Base-by-base conservation (phyloP, 2,113 vertebrate genomes). In the Semnopithecus entellus region DNA sequence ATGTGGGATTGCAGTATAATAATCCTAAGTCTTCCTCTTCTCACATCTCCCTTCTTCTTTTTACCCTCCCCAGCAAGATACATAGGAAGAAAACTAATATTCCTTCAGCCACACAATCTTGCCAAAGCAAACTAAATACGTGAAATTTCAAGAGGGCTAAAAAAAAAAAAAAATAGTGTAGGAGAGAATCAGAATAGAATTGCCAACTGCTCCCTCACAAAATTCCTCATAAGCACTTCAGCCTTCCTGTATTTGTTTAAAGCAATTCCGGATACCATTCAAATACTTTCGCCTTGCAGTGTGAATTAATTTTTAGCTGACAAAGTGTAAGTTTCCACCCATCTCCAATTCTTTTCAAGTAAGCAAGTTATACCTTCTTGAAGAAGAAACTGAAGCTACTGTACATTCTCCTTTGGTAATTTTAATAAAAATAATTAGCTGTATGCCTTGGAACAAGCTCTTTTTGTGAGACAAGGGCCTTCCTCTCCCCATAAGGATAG, bases 281-380 rank as follows among this genome's bases (percentile, higher is more conserved):
- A 82, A 83, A 96, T 25, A 61, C n/a, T 83, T 80, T 80, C 1
- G 43, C 57, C 68, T 76, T 23, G 1, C 78, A 45, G n/a, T 5
- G 86, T 79, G 91, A 97, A 97, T 97, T 97, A 88, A 90, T 91
- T 59, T 59, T 97, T 52, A 73, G 82, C 85, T 98, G 97, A 91
- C 95, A 96, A 92, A 91, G 78, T 76, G 32, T 10, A 86, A 96
- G 45, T 95, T 12, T 66, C 76, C 30, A 80, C 87, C 98, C 78
- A 8, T 88, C 66, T 93, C 75, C 88, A 87, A 48, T 96, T 97
- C 45, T 93, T 87, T 85, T 23, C 1, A 75, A 78, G 55, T 70
- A 75, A 96, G 92, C 85, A 94, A 70, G 78, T 79, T 92, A 93
- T 6, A 0, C 86, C 66, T 91, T 85, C 38, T 30, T 18, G 38